Evolutionary conservation across 2,888 invertebrate genomes (phyloP).

Genomic region (Gasteruption jaculator): DNA sequence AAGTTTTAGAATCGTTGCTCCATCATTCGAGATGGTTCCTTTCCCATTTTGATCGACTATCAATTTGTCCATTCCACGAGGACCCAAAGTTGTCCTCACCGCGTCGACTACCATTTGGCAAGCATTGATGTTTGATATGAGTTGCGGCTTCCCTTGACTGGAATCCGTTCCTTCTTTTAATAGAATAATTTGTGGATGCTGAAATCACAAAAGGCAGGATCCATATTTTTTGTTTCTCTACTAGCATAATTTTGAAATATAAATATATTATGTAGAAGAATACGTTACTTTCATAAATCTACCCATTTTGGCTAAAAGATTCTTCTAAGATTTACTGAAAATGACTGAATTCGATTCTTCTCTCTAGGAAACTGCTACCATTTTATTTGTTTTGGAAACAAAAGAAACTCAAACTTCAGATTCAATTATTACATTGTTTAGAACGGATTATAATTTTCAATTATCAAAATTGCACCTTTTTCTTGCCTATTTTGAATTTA

Average conservation of each 20-base stretch:
- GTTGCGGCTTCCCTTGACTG: conserved; percentile 92
- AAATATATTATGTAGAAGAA: neutral
- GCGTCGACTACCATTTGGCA: conserved; percentile 94
- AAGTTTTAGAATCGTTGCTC: conserved; percentile 98
- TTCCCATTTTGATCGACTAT: conserved; percentile 88
- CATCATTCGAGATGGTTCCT: conserved; percentile 98
- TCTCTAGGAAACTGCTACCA: no score
- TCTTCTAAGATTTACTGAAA: neutral
- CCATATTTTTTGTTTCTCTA: conserved; percentile 24
- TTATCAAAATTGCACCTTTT: no score
- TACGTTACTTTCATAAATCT: conserved; percentile 16
- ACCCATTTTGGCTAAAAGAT: conserved; percentile 13
- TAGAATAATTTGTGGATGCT: conserved; percentile 97
- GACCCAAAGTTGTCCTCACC: conserved; percentile 95
- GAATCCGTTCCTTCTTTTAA: conserved; percentile 97
- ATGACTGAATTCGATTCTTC: no score
- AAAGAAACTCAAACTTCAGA: no score
- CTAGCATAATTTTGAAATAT: no score
- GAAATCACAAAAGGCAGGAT: no score
- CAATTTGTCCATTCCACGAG: conserved; percentile 98
- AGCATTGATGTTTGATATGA: conserved; percentile 96
- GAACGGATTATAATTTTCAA: no score
- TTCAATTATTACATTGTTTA: no score
- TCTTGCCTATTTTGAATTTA: no score
- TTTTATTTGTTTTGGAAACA: no score